phyloP scores from a whole-genome alignment of 2,797 vertebrate species.

The Lateolabrax maculatus region DNA sequence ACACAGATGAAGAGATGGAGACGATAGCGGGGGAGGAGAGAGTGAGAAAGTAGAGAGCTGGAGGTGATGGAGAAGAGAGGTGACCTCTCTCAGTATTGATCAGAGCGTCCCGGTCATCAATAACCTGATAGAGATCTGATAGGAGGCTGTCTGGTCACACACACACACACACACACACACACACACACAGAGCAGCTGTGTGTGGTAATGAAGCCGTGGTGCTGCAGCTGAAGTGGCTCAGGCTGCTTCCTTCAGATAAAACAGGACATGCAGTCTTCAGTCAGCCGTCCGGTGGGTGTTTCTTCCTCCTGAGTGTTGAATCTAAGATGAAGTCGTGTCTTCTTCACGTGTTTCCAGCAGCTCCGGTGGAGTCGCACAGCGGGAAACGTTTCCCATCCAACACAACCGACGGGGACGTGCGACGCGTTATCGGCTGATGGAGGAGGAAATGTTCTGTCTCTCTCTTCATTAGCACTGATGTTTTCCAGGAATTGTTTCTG shows the following conservation, averaged over 20 bases:
- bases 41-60: slow-evolving; percentile 9
- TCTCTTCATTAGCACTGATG: slow-evolving; percentile 6
- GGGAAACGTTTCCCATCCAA: background rate
- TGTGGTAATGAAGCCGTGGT: slow-evolving; percentile 5
- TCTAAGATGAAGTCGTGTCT: background rate
- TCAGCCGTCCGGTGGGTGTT: background rate
- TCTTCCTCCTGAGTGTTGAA: background rate
- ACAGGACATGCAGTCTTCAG: background rate
- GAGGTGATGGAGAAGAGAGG: slow-evolving; percentile 50
- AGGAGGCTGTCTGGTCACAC: slow-evolving; percentile 43
- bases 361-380: too few species aligned
- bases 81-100: slow-evolving; percentile 63
- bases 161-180: background rate
- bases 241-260: slow-evolving; percentile 18
- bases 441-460: background rate
- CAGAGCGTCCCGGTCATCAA: slow-evolving; percentile 44
- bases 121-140: slow-evolving; percentile 71
- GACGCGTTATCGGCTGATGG: background rate
- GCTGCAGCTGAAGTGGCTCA: background rate
- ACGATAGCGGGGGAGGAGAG: background rate
- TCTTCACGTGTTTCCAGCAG: background rate
- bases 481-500: slow-evolving; percentile 22
- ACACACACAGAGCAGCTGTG: background rate
- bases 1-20: slow-evolving; percentile 13
- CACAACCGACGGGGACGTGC: background rate